Base-by-base conservation (phyloP, 2,888 invertebrate genomes). In the Spodoptera picta region DNA sequence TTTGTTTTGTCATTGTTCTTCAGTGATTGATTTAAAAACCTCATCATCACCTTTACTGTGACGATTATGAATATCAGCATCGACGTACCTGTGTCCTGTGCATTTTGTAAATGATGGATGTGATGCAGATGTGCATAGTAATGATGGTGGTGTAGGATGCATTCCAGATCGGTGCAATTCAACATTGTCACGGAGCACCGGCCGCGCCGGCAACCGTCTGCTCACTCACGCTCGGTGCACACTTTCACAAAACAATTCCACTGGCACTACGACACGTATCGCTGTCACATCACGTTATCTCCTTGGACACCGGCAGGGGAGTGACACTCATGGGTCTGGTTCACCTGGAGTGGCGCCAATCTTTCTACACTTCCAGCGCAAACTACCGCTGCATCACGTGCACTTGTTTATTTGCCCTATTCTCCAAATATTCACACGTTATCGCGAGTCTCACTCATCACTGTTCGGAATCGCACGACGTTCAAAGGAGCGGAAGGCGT, bases 91-190 rank as follows among this genome's bases (percentile, higher is more conserved):
- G 95, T 93, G 81, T 96, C 96, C 90, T 96, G 95, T 74, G 95
- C 95, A 90, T 95, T 96, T 88, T 96, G 96, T 85, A 96, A 94
- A 88, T 96, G 96, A 88, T 96, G 96, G 79, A 96, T 94, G 88
- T 96, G 96, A 87, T 96, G 96, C 82, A 96, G 95, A 92, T 96
- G 96, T 70, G 96, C 96, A 88, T 96, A 96, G 87, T 96, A 96
- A 87, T 96, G 96, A 86, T 96, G 96, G 87, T 96, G 96, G 91
- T 97, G 97, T 87, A 97, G 92, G 89, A 97, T 96, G 94, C 97
- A 97, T 94, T 96, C 96, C 94, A 96, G 95, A 95, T 97, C 96
- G 79, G 96, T 96, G 92, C 97, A 97, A 93, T 97, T 97, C 93
- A 97, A 95, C 97, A 97, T 97, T 89, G 90, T 95, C 88, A 89